Conservation (phyloP, 2,113 vertebrate genomes). For the Danionella cerebrum region DNA sequence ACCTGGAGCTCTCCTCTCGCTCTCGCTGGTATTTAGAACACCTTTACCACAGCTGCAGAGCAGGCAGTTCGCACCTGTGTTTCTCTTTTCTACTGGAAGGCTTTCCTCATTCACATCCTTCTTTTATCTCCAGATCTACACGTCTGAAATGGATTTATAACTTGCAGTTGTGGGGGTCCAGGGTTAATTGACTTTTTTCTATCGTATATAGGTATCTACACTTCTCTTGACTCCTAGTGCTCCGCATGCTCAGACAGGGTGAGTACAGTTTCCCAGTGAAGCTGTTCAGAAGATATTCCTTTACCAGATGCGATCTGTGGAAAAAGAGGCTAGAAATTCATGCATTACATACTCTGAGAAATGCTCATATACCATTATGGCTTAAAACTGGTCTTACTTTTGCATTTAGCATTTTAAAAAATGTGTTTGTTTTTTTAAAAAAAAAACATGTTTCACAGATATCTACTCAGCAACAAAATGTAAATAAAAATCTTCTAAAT, state of each 20-base stretch:
- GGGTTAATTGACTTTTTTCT: background rate
- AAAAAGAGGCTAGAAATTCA: too few relatives aligned
- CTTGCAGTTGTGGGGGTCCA: background rate
- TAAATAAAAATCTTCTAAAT: too few relatives aligned
- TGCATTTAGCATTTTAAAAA: too few relatives aligned
- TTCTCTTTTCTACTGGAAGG: background rate
- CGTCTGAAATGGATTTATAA: background rate
- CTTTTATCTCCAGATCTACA: background rate
- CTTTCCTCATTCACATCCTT: background rate
- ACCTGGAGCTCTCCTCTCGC: conserved; percentile 28
- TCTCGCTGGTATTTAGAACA: background rate
- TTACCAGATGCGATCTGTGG: too few relatives aligned
- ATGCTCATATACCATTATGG: too few relatives aligned
- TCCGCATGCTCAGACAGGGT: background rate
- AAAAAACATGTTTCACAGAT: too few relatives aligned
- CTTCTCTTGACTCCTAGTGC: background rate
- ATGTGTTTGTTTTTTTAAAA: too few relatives aligned
- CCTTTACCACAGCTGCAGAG: background rate
- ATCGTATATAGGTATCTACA: background rate
- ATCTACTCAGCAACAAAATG: too few relatives aligned
- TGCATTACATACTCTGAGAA: too few relatives aligned
- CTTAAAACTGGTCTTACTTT: too few relatives aligned
- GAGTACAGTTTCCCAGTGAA: background rate
- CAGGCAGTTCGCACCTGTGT: background rate
- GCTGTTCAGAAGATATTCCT: too few relatives aligned